A percentile compares a stretch with the other conserved stretches of the same genome.
These are phyloP conservation scores for Heterotis niloticus DNA, from an alignment of 2,113 vertebrate species.

Conservation along the genomic window DNA sequence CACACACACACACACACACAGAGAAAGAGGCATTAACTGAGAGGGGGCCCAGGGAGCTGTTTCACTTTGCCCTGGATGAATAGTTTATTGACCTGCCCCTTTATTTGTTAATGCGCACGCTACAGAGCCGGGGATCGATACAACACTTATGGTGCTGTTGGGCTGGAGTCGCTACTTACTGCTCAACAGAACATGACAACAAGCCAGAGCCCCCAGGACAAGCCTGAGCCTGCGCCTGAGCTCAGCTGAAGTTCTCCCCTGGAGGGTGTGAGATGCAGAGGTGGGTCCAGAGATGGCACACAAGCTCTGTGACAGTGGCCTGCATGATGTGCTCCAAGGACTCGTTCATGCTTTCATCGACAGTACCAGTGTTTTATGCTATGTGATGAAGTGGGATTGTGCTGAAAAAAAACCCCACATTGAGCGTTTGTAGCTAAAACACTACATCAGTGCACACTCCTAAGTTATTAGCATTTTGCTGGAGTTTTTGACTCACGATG, in stretches of 20 bases:
- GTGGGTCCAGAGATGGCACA: no score
- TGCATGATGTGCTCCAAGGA: no score
- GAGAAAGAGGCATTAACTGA: slow-evolving; percentile 16
- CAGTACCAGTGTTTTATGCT: no score
- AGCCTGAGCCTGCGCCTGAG: neutral
- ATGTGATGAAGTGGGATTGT: no score
- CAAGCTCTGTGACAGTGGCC: no score
- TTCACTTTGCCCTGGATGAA: slow-evolving; percentile 32
- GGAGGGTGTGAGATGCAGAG: neutral
- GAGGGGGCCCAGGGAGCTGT: slow-evolving; percentile 13
- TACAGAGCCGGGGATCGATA: slow-evolving; percentile 27
- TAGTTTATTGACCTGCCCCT: slow-evolving; percentile 26
- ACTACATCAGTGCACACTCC: no score
- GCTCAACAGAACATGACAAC: slow-evolving; percentile 25
- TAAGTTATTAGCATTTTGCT: no score
- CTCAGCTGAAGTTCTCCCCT: slow-evolving; percentile 11
- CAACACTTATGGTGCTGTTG: slow-evolving; percentile 28
- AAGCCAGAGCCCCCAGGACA: neutral
- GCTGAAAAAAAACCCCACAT: no score
- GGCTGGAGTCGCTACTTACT: slow-evolving; percentile 16
- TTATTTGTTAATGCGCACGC: slow-evolving; percentile 31
- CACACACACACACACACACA: neutral
- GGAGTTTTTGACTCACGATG: no score
- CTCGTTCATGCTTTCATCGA: no score
- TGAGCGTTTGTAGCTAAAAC: no score